phyloP scores from a whole-genome alignment of 2,797 vertebrate genomes.

The Orientallactaga sibirica region DNA sequence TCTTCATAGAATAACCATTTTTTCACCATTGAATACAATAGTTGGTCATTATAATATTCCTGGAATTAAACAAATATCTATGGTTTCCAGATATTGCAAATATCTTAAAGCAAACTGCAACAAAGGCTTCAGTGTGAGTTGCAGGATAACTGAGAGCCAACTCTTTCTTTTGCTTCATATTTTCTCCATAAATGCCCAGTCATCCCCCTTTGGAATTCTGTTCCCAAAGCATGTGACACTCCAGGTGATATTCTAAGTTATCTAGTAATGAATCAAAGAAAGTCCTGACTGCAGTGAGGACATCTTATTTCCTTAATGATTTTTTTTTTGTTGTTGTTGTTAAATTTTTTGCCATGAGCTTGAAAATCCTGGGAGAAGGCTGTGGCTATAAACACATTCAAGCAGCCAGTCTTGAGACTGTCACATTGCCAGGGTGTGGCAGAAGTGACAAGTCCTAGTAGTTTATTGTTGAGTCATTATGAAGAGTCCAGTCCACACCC shows the following conservation, averaged over 20 bases:
- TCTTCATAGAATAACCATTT: neutral
- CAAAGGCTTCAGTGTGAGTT: neutral
- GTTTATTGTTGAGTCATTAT: fast-evolving
- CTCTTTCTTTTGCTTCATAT: neutral
- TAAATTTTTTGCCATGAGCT: neutral
- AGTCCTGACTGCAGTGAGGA: neutral
- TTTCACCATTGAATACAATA: neutral
- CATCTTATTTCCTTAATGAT: neutral
- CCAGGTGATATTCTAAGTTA: neutral
- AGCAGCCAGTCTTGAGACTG: neutral
- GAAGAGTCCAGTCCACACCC: neutral
- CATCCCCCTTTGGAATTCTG: neutral
- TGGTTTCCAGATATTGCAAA: neutral
- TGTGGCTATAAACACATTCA: neutral
- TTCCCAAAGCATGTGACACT: neutral
- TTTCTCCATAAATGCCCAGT: neutral
- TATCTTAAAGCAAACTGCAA: neutral
- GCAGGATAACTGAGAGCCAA: fast-evolving
- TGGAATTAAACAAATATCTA: neutral
- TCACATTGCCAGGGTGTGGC: neutral
- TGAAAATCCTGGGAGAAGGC: neutral
- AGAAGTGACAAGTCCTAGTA: neutral
- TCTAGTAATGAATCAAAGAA: neutral
- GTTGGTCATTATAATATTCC: neutral
- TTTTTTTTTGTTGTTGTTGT: neutral